Evolutionary conservation across 2,797 vertebrate species (phyloP).

Genomic region (Balearica regulorum): DNA sequence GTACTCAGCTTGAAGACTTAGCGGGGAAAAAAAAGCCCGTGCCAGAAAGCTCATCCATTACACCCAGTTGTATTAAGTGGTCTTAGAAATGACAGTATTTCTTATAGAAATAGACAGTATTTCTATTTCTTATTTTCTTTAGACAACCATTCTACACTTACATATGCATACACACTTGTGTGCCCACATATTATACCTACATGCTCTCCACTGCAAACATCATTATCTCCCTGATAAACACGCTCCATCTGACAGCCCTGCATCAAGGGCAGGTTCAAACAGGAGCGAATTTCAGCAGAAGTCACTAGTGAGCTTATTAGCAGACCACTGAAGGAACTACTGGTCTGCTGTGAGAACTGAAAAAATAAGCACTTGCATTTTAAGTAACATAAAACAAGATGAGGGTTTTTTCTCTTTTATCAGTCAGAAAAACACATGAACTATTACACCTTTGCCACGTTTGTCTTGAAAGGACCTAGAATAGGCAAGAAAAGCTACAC

Average conservation of each 20-base stretch:
- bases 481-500: slow-evolving; percentile 7
- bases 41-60: background rate
- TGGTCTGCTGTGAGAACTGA: slow-evolving; percentile 58
- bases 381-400: slow-evolving; percentile 54
- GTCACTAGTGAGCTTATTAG: slow-evolving; percentile 64
- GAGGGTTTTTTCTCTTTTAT: slow-evolving; percentile 33
- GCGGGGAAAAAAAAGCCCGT: background rate
- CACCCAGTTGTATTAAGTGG: background rate
- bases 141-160: background rate
- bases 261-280: slow-evolving; percentile 58
- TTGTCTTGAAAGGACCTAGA: slow-evolving; percentile 21
- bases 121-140: background rate
- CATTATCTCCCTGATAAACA: slow-evolving; percentile 47
- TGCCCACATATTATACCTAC: background rate
- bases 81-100: background rate
- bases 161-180: background rate
- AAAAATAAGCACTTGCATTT: slow-evolving; percentile 63
- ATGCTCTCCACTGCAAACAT: slow-evolving; percentile 32
- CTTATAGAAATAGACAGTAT: background rate
- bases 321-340: slow-evolving; percentile 26
- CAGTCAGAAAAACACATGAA: slow-evolving; percentile 39
- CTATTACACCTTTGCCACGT: background rate
- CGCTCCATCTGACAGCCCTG: slow-evolving; percentile 4
- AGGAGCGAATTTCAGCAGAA: slow-evolving; percentile 43
- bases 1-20: background rate